Base-by-base conservation (phyloP, 2,797 vertebrate species). In the Ciconia nigra region DNA sequence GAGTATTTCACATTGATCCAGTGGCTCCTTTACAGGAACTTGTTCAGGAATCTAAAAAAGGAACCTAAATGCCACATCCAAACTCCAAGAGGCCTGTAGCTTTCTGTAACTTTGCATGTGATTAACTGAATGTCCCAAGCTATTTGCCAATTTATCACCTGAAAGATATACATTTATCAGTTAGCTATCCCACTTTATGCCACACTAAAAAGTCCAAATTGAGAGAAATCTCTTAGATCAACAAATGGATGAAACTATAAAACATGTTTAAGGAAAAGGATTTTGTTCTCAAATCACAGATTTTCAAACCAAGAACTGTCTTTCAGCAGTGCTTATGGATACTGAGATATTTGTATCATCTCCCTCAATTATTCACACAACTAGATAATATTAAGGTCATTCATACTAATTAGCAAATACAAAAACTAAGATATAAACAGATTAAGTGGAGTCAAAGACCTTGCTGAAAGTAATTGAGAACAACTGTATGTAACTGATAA, bases 401-500 rank as follows among this genome's bases (percentile, higher is more conserved):
- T 59, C 51, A 61, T 15, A 74, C 20, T 59, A 82, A 52, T 21
- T 25, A 88, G 26, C 22, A 80, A 78, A 66, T n/a, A 74, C 13
- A 35, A 67, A 79, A 69, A 8, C 13, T 33, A 80, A 65, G 33
- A 57, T 26, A 80, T 9, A 42, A 89, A 42, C 44, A 39, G 10
- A 55, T 39, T 46, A 83, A 62, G 10, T 16, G 20, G 35, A 73
- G 25, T 69, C 15, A 73, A 82, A 89, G 39, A 58, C 11, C 9
- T 77, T 37, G 37, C 15, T 6, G 11, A 6, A 63, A 90, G 26
- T 39, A 66, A 62, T 9, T 29, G 7, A 54, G 24, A 87, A 73
- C 10, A 92, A 42, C 24, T 58, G 4, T 19, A 63, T 0, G 1
- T 12, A 66, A 61, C 55, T 73, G 0, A 0, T n/a, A 72, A 42